phyloP scores from a whole-genome alignment of 2,888 invertebrate genomes.

The Rhimphoctona megacephalus region DNA sequence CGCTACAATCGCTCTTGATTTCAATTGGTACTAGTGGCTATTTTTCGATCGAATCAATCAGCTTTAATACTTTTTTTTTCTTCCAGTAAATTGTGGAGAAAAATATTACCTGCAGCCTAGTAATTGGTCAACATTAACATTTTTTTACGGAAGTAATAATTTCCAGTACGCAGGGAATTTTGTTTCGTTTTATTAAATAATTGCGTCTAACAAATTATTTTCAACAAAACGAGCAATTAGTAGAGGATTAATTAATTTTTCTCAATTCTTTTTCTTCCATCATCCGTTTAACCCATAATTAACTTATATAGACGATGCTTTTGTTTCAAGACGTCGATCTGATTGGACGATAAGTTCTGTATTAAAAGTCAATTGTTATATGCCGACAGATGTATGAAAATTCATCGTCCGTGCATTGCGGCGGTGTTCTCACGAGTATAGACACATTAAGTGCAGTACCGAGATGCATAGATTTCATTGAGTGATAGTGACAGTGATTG shows the following conservation, averaged over 20 bases:
- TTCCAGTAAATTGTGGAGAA: too few species aligned
- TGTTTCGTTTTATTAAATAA: background rate
- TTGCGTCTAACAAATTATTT: background rate
- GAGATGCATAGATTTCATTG: slow-evolving; percentile 50
- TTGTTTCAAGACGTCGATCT: slow-evolving; percentile 38
- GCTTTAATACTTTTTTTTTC: too few species aligned
- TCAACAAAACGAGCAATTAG: background rate
- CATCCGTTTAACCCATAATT: slow-evolving; percentile 19
- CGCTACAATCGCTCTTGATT: background rate
- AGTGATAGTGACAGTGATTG: slow-evolving; percentile 32
- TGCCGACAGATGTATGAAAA: slow-evolving; percentile 49
- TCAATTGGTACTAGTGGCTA: too few species aligned
- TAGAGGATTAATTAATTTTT: slow-evolving; percentile 25
- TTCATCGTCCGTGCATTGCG: slow-evolving; percentile 65
- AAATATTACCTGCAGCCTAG: too few species aligned
- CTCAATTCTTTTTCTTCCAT: background rate
- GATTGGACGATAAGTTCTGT: slow-evolving; percentile 50
- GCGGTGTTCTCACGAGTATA: slow-evolving; percentile 53
- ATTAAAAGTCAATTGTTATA: slow-evolving; percentile 61
- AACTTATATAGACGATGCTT: slow-evolving; percentile 42
- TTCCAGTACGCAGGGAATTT: too few species aligned
- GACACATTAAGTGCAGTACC: background rate
- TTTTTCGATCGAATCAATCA: too few species aligned
- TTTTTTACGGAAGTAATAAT: too few species aligned
- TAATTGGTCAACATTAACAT: too few species aligned